phyloP scores from a whole-genome alignment of 2,113 vertebrate species.

The Henicopernis longicauda region DNA sequence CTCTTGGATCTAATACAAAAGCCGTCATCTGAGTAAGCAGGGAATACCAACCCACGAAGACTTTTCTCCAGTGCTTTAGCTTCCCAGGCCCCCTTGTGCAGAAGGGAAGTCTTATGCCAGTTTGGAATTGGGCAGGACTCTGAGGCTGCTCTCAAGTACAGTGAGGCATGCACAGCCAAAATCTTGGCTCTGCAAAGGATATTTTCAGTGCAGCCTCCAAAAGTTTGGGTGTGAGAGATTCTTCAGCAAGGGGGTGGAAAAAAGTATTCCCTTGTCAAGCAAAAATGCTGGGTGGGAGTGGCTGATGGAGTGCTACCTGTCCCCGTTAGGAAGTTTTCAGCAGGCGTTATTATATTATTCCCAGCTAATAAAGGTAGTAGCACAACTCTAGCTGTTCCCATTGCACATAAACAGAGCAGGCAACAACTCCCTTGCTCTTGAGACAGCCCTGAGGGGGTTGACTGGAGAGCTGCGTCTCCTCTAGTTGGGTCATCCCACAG shows the following conservation, averaged over 20 bases:
- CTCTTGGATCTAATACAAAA: neutral
- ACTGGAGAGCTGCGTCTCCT: neutral
- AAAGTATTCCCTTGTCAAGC: neutral
- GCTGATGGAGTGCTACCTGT: neutral
- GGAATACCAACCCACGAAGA: neutral
- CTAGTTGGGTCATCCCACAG: neutral
- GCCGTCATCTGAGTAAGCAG: neutral
- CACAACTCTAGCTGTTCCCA: neutral
- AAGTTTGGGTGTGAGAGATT: neutral
- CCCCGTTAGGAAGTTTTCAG: neutral
- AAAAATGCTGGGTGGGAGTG: neutral
- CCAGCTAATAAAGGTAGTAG: neutral
- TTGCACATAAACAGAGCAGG: neutral
- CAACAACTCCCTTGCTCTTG: neutral
- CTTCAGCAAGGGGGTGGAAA: neutral
- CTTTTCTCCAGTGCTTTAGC: neutral
- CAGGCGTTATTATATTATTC: neutral
- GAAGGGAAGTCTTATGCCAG: neutral
- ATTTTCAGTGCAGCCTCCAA: neutral
- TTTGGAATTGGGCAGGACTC: neutral
- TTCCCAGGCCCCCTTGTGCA: neutral
- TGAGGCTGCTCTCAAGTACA: neutral
- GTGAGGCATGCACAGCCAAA: neutral
- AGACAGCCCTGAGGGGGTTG: neutral
- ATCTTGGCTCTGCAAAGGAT: neutral